Evolutionary conservation across 2,888 invertebrate species (phyloP), one percentile per base, ranked within the genome.

Genomic region (Brenthis ino): DNA sequence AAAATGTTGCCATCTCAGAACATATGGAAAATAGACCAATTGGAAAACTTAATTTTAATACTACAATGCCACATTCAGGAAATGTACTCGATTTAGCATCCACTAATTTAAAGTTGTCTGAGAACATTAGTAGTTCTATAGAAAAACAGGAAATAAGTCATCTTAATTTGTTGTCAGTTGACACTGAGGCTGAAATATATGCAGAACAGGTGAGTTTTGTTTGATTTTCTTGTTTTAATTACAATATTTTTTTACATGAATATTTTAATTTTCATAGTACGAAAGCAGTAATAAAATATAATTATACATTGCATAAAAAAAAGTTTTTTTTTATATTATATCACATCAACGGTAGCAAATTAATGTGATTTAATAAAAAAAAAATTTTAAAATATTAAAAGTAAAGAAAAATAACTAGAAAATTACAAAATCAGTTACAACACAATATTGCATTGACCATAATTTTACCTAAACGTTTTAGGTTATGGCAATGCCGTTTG

Each of bases 81-180:
- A 95, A 95, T 82, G 93, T 96, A 68, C 81, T 96, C 51, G 96
- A 96, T 77, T 84, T 96, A 76, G 87, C 95, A 3, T 91, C 94
- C 54, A 93, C 94, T 0, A 95, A 95, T 82, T 86, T 94, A 76
- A 94, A 95, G 75, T 83, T 96, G 53, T 94, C 95, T 0, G 95
- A 95, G 79, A 93, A 94, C 75, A 85, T 96, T 4, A 85, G 86
- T 79, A 88, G 88, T 77, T 83, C 91, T 55, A 82, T 92, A 58
- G 88, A 87, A 33, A 91, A 93, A 75, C 86, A 89, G 75, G 89
- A 93, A 79, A 83, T 93, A 66, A 88, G 80, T 72, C 85, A 91
- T 80, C 77, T 93, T 33, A 82, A 87, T 74, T 82, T 70, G 64
- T 81, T 93, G 68, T 75, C 83, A 1, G 80, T 85, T 75, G 84